Evolutionary conservation across 2,113 vertebrate species (phyloP), one percentile per base, ranked within the genome.

Genomic region (Nothobranchius kuhntae): DNA sequence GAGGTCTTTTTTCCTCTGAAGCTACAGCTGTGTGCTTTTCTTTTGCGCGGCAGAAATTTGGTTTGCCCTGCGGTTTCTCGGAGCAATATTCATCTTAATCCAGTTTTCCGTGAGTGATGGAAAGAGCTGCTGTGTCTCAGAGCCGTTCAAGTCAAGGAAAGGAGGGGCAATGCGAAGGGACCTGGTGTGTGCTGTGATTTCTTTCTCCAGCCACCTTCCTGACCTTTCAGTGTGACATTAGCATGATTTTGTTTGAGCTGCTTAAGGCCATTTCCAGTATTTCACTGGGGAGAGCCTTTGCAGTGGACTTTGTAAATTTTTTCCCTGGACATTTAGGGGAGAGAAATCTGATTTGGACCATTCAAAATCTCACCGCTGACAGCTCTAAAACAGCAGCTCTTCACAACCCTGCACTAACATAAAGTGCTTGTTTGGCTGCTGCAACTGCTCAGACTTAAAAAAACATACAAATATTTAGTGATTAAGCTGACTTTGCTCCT

Each of bases 101-200:
- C 82, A 71, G 69, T 88, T 89, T 85, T 79, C 82, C 81, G 75
- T 63, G 74, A 87, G 63, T 65, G 83, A 86, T 81, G 85, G 79
- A 62, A 71, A 65, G 77, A 71, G 61, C 57, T 9, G 57, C 57
- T 59, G 47, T 63, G 66, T 61, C 69, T 64, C 44, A 53, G 53
- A 55, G 36, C 62, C 75, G 75, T 62, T 61, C 50, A 71, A 82
- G 66, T 76, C 76, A 78, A 60, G 72, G 65, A 10, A 40, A 59
- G 71, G 48, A 9, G 48, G 48, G 7, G n/a, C 4, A 48, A 50
- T 21, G 38, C 65, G 54, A 14, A 53, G 61, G 61, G 71, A 65
- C 56, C 55, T 12, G 13, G 6, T 36, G 59, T 64, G 40, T 42
- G 71, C 57, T 64, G 9, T 52, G 52, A 53, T 38, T 61, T 68